phyloP scores from a whole-genome alignment of 2,113 vertebrate species.

The Brienomyrus longianalis region DNA sequence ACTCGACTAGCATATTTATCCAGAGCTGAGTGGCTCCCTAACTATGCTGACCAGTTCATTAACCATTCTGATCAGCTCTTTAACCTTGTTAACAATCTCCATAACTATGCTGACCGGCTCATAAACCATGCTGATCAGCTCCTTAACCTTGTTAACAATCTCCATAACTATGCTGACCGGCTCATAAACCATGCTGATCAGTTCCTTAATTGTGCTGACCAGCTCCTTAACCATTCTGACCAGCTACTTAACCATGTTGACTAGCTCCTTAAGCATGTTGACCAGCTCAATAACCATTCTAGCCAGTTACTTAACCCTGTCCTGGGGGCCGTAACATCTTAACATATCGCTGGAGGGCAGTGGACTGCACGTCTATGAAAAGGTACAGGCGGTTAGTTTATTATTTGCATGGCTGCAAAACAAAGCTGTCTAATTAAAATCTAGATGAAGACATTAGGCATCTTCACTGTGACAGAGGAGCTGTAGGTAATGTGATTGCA shows the following conservation, averaged over 20 bases:
- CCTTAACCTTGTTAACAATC: neutral
- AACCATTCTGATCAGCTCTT: neutral
- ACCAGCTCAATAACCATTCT: neutral
- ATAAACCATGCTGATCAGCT: neutral
- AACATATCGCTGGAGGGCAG: neutral
- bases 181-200: neutral
- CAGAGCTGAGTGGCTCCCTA: neutral
- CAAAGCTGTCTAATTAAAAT: constrained; percentile 10
- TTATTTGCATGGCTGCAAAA: neutral
- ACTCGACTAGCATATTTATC: neutral
- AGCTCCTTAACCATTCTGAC: neutral
- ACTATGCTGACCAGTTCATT: neutral
- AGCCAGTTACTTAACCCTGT: neutral
- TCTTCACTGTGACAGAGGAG: neutral
- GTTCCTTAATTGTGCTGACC: neutral
- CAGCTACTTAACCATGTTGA: neutral
- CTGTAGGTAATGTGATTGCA: constrained; percentile 7
- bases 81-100: neutral
- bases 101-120: neutral
- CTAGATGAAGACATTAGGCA: constrained; percentile 15
- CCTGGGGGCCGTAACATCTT: neutral
- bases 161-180: neutral
- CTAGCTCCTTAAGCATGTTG: neutral
- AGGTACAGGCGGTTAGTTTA: neutral
- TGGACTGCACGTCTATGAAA: neutral